Percentiles rank a stretch among this genome's conserved stretches.
phyloP scores from a whole-genome alignment of 1,140 invertebrate species.

The Formica exsecta region DNA sequence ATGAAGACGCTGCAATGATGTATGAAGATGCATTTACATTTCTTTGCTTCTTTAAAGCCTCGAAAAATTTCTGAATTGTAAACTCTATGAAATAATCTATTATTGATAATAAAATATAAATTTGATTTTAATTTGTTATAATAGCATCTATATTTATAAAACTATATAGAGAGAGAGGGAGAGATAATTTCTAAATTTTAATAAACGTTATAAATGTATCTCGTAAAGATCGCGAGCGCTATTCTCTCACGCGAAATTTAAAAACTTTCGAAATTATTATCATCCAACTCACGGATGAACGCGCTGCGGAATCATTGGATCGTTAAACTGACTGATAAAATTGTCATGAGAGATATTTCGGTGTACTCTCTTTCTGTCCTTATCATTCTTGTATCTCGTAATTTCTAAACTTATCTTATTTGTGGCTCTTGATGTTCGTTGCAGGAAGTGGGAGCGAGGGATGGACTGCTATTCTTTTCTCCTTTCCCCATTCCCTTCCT shows the following conservation, averaged over 20 bases:
- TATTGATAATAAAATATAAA: constrained; percentile 12
- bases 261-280: constrained; percentile 63
- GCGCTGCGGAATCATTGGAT: not conserved
- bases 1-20: not conserved
- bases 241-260: not conserved
- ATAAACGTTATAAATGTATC: constrained; percentile 13
- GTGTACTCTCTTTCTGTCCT: not conserved
- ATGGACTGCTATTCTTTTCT: not conserved
- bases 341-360: not conserved
- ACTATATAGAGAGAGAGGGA: not conserved
- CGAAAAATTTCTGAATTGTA: not conserved
- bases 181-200: not conserved
- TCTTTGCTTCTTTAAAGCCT: not conserved
- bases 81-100: not conserved
- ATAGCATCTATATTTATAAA: not conserved
- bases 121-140: not conserved
- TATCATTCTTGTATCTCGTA: not conserved
- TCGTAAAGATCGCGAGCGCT: not conserved
- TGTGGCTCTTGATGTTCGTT: not conserved
- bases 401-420: constrained; percentile 64
- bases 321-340: constrained; percentile 50
- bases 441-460: not conserved
- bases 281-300: not conserved
- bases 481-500: not conserved
- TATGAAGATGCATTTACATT: constrained; percentile 21